Evolutionary conservation across 2,888 invertebrate species (phyloP).

Genomic region (Imbricaverruca yamaguchii): DNA sequence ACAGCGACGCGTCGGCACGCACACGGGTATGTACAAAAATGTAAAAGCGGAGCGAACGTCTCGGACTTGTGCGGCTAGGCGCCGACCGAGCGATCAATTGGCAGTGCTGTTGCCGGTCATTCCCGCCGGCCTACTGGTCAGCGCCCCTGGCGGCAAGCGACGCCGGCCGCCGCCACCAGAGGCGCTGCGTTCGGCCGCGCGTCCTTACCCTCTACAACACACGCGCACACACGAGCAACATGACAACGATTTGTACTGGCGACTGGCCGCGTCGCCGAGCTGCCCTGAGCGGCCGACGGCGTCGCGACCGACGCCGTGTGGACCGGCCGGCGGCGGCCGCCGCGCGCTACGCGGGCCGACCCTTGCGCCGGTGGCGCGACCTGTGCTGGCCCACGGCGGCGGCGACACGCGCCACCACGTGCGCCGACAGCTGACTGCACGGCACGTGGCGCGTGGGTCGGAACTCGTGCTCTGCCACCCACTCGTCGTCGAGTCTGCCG

Average conservation of each 20-base stretch:
- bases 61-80: constrained; percentile 95
- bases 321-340: constrained; percentile 69
- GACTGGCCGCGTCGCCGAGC: constrained; percentile 21
- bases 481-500: constrained; percentile 75
- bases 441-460: background rate
- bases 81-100: constrained; percentile 80
- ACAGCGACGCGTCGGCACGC: constrained; percentile 16
- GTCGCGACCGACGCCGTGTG: constrained; percentile 75
- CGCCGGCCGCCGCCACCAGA: constrained; percentile 77
- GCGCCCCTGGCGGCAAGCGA: constrained; percentile 77
- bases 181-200: constrained; percentile 77
- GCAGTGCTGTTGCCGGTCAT: constrained; percentile 93
- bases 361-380: constrained; percentile 40
- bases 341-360: constrained; percentile 68
- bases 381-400: constrained; percentile 81
- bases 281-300: constrained; percentile 56
- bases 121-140: constrained; percentile 99
- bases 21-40: constrained; percentile 88
- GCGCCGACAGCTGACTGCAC: constrained; percentile 77
- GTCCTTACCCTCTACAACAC: constrained; percentile 46
- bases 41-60: constrained; percentile 80
- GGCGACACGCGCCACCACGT: constrained; percentile 96
- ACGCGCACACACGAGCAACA: background rate
- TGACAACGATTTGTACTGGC: background rate
- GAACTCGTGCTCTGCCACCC: background rate